These are phyloP conservation scores for Morpho deidamia DNA, from an alignment of 2,888 invertebrate species.

Conservation along the genomic window DNA sequence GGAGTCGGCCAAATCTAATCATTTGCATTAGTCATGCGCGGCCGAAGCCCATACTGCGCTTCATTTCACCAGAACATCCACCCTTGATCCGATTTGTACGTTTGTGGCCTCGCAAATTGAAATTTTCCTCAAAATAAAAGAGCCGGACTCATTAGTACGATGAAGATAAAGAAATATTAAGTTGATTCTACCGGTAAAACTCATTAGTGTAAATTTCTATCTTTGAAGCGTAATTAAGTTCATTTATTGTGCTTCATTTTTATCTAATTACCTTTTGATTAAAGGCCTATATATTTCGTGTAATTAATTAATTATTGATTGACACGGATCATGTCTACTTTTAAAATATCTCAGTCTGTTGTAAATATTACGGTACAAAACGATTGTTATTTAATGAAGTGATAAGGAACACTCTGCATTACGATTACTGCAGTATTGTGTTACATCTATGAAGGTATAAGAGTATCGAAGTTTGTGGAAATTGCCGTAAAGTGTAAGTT, in stretches of 20 bases:
- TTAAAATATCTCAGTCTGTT: too few relatives aligned
- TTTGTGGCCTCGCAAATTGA: conserved; percentile 33
- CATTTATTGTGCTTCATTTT: too few relatives aligned
- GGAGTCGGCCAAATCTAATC: conserved; percentile 72
- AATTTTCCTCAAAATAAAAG: conserved; percentile 27
- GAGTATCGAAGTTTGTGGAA: conserved; percentile 1
- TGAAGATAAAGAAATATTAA: conserved; percentile 16
- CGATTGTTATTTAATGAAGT: too few relatives aligned
- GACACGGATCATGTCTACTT: too few relatives aligned
- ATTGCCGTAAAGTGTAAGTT: conserved; percentile 7
- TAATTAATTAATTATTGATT: too few relatives aligned
- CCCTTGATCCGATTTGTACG: conserved; percentile 44
- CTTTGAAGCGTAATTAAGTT: neutral
- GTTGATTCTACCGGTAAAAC: too few relatives aligned
- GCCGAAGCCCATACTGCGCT: conserved; percentile 62
- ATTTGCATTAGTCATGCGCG: conserved; percentile 65
- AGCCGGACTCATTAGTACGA: conserved; percentile 16
- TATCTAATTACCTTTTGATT: too few relatives aligned
- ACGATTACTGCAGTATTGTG: neutral
- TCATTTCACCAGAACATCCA: conserved; percentile 62
- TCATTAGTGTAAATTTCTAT: neutral
- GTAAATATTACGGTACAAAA: too few relatives aligned
- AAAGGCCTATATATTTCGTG: too few relatives aligned
- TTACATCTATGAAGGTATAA: neutral
- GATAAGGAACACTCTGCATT: neutral